phyloP scores from a whole-genome alignment of 2,888 invertebrate species.

The Malacosoma neustria region DNA sequence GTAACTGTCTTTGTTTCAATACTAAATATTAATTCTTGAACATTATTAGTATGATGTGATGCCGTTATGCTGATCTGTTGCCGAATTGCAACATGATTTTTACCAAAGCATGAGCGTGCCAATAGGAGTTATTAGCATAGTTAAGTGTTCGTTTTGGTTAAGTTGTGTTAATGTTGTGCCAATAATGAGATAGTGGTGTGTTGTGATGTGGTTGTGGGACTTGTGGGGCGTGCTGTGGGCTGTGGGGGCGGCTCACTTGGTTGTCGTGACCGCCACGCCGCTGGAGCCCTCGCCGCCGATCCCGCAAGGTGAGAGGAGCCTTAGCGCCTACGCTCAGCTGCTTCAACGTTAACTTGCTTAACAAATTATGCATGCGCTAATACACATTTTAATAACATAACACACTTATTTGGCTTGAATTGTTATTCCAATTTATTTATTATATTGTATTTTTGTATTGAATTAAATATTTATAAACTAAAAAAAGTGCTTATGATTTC shows the following conservation, averaged over 20 bases:
- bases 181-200: conserved; percentile 74
- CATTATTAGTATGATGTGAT: conserved; percentile 54
- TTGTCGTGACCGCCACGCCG: conserved; percentile 51
- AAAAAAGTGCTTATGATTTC: not conserved
- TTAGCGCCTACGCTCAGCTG: conserved; percentile 34
- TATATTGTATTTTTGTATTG: not conserved
- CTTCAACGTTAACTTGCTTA: conserved; percentile 16
- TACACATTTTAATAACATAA: conserved; percentile 10
- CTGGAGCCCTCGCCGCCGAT: conserved; percentile 53
- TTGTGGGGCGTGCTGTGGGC: conserved; percentile 68
- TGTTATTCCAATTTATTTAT: not conserved
- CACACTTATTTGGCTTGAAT: conserved; percentile 7
- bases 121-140: conserved; percentile 65
- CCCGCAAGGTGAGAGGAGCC: conserved; percentile 65
- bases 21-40: conserved; percentile 40
- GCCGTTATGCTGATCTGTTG: conserved; percentile 31
- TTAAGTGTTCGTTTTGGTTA: conserved; percentile 67
- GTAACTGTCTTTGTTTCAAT: conserved; percentile 65
- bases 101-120: conserved; percentile 70
- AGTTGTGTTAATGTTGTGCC: conserved; percentile 72
- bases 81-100: conserved; percentile 50
- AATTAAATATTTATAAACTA: not conserved
- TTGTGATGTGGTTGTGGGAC: conserved; percentile 73
- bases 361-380: conserved; percentile 36
- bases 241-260: conserved; percentile 53